Evolutionary conservation across 2,797 vertebrate genomes (phyloP).

Genomic region (Cuniculus paca): DNA sequence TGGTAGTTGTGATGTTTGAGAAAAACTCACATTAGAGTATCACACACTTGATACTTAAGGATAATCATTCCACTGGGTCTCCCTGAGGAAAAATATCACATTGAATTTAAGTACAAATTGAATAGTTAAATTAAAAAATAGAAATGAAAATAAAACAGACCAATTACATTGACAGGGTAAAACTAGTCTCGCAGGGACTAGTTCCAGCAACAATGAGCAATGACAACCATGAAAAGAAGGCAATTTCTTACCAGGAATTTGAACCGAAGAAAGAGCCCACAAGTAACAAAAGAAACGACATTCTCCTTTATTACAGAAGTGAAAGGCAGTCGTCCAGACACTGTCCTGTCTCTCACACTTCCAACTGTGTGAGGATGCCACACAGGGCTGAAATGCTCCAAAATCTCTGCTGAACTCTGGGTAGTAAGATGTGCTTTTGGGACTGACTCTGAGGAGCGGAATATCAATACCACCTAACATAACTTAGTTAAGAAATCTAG

Average conservation of each 20-base stretch:
- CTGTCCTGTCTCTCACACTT: not conserved
- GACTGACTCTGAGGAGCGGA: not conserved
- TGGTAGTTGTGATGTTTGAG: not conserved
- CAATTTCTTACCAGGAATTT: not conserved
- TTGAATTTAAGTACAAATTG: not conserved
- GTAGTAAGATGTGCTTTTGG: not conserved
- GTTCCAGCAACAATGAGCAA: not conserved
- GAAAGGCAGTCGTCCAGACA: not conserved
- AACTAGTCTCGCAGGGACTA: not conserved
- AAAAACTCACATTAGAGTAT: not conserved
- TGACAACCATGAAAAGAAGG: not conserved
- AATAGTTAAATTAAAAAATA: not conserved
- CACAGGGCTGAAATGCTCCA: not conserved
- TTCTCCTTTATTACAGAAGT: not conserved
- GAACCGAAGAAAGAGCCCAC: not conserved
- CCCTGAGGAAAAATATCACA: not conserved
- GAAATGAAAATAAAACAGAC: not conserved
- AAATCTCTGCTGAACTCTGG: not conserved
- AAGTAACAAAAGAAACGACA: not conserved
- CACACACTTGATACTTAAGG: not conserved
- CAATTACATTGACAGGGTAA: not conserved
- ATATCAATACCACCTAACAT: not conserved
- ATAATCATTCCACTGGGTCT: not conserved
- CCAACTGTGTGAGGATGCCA: not conserved
- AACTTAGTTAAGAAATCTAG: not conserved